A percentile compares a stretch with the other conserved stretches of the same genome.
These are phyloP conservation scores for Drosophila paulistorum DNA, from an alignment of 1,140 invertebrate species.

Conservation along the genomic window DNA sequence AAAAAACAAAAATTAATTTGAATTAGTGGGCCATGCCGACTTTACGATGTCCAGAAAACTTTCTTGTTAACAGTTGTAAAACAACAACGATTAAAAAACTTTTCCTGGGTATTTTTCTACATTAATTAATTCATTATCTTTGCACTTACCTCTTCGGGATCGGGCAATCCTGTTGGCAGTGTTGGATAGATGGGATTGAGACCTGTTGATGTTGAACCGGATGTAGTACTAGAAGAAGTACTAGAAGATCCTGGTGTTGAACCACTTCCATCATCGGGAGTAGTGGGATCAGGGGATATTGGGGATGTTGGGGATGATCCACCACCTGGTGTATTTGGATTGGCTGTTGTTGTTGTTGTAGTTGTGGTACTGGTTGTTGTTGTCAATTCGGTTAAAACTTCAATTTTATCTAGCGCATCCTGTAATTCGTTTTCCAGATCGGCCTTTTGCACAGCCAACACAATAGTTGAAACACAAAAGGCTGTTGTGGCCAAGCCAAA, in stretches of 20 bases:
- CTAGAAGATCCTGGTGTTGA: slow-evolving; percentile 9
- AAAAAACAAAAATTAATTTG: background rate
- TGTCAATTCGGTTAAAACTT: slow-evolving; percentile 44
- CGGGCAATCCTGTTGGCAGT: slow-evolving; percentile 69
- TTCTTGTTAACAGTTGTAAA: slow-evolving; percentile 5
- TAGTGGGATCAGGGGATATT: background rate
- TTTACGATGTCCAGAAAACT: slow-evolving; percentile 48
- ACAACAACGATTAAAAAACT: too few species aligned
- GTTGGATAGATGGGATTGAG: slow-evolving; percentile 64
- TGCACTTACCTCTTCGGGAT: slow-evolving; percentile 67
- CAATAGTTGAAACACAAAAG: slow-evolving; percentile 83
- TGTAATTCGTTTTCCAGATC: slow-evolving; percentile 69
- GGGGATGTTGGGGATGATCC: too few species aligned
- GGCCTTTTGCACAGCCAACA: slow-evolving; percentile 78
- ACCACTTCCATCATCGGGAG: background rate
- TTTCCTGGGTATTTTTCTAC: slow-evolving; percentile 12
- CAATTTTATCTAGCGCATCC: slow-evolving; percentile 72
- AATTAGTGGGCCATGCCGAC: slow-evolving; percentile 62
- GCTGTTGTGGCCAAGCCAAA: slow-evolving; percentile 72
- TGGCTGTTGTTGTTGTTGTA: slow-evolving; percentile 21
- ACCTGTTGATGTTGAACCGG: slow-evolving; percentile 27
- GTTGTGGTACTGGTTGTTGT: slow-evolving; percentile 35
- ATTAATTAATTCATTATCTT: background rate
- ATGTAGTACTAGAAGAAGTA: slow-evolving; percentile 15
- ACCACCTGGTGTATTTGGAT: slow-evolving; percentile 16